Conservation (phyloP, 2,797 vertebrate genomes). For the Myotis vivesi region DNA sequence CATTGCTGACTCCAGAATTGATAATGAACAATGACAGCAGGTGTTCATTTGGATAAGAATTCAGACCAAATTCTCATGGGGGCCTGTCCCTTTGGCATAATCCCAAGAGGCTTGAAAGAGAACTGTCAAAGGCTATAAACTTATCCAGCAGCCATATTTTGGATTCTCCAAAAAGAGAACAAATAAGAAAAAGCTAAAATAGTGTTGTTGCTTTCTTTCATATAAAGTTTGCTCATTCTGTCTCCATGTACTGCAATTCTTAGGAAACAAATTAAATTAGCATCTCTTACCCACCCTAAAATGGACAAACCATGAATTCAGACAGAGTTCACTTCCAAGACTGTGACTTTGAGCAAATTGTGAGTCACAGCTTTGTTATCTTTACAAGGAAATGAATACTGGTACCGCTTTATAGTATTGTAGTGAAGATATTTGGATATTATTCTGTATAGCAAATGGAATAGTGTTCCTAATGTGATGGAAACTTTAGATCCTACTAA, state of each 20-base stretch:
- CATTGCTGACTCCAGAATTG: conserved; percentile 12
- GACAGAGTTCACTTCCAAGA: neutral
- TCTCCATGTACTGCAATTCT: neutral
- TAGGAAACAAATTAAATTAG: neutral
- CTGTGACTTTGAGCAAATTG: neutral
- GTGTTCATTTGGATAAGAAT: conserved; percentile 76
- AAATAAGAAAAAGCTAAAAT: conserved; percentile 1
- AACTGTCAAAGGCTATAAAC: neutral
- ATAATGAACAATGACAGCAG: conserved; percentile 64
- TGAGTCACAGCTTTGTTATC: neutral
- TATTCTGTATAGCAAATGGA: neutral
- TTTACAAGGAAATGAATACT: neutral
- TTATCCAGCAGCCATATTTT: conserved; percentile 26
- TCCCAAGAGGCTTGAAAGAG: conserved; percentile 51
- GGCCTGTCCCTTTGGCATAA: conserved; percentile 48
- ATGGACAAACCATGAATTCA: neutral
- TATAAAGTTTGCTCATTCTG: neutral
- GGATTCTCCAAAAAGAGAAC: conserved; percentile 9
- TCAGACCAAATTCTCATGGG: conserved; percentile 40
- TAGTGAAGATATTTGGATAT: neutral
- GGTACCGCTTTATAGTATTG: neutral
- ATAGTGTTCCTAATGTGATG: neutral
- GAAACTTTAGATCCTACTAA: neutral
- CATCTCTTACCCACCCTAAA: neutral
- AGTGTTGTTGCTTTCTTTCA: neutral